Percentiles rank a stretch among this genome's conserved stretches.
Evolutionary conservation across 2,113 vertebrate genomes (phyloP).

Genomic region (Clarias macrocephalus): DNA sequence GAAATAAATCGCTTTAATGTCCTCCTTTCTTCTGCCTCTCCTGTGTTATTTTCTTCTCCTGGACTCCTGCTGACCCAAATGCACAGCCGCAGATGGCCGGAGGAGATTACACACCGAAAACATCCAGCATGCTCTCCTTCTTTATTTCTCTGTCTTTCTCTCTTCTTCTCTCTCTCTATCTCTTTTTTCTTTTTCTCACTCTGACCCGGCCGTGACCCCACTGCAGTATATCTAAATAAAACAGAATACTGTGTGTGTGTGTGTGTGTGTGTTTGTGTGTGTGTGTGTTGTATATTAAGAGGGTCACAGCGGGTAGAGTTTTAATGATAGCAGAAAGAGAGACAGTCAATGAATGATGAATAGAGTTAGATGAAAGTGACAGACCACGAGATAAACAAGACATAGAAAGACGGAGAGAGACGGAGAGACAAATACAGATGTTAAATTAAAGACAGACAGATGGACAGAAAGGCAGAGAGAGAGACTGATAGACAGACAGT

Average conservation of each 20-base stretch:
- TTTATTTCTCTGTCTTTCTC: not conserved
- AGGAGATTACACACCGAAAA: constrained; percentile 11
- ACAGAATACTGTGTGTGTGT: not conserved
- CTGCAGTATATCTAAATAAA: constrained; percentile 17
- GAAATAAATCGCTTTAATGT: constrained; percentile 1
- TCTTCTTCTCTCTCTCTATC: too few relatives aligned
- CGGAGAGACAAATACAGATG: too few relatives aligned
- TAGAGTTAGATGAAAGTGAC: not conserved
- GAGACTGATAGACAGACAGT: not conserved
- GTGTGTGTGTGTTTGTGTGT: too few relatives aligned
- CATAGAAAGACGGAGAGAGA: constrained; percentile 3
- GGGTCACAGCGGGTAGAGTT: not conserved
- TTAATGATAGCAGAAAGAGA: not conserved
- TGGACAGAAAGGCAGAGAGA: constrained; percentile 4
- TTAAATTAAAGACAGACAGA: constrained; percentile 1
- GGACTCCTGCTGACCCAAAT: constrained; percentile 19
- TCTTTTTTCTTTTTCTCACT: not conserved
- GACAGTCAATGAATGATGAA: constrained; percentile 20
- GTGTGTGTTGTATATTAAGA: not conserved
- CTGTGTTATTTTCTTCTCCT: not conserved
- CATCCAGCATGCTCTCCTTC: constrained; percentile 6
- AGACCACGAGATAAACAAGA: not conserved
- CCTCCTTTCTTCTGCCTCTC: not conserved
- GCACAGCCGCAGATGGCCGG: constrained; percentile 34
- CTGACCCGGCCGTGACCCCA: not conserved